Conservation (phyloP, 2,888 invertebrate genomes). For the Acronicta aceris region DNA sequence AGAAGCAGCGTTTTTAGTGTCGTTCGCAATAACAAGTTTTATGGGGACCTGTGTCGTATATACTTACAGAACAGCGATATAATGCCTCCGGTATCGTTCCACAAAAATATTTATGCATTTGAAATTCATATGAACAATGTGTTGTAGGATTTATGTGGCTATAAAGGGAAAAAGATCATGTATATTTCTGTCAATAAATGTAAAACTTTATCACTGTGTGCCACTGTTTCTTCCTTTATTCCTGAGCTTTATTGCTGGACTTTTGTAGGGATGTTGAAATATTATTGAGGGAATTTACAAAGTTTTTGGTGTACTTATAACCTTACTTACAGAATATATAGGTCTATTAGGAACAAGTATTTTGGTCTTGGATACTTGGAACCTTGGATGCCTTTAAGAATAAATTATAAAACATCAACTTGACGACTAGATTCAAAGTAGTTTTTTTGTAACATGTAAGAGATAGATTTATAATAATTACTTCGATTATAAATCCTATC, state of each 20-base stretch:
- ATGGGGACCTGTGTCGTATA: conserved; percentile 69
- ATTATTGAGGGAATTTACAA: background rate
- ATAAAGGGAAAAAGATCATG: conserved; percentile 27
- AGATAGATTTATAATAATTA: too few relatives aligned
- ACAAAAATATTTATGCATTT: conserved; percentile 20
- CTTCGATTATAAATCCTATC: too few relatives aligned
- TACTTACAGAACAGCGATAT: conserved; percentile 58
- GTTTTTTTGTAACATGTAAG: too few relatives aligned
- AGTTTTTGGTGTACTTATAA: background rate
- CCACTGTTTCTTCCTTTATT: conserved; percentile 14
- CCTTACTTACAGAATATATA: background rate
- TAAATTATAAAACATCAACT: too few relatives aligned
- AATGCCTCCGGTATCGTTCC: conserved; percentile 16
- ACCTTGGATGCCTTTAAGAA: too few relatives aligned
- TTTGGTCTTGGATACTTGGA: too few relatives aligned
- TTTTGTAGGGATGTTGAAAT: conserved; percentile 3
- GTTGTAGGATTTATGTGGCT: conserved; percentile 28
- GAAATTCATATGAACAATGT: conserved; percentile 31
- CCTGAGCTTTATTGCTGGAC: conserved; percentile 9
- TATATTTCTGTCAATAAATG: conserved; percentile 31
- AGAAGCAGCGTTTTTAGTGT: conserved; percentile 66
- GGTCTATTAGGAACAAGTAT: too few relatives aligned
- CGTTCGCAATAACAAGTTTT: conserved; percentile 65
- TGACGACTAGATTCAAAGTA: too few relatives aligned
- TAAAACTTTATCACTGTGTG: conserved; percentile 18